Conservation (phyloP, 2,888 invertebrate species). For the Conomelus anceps region DNA sequence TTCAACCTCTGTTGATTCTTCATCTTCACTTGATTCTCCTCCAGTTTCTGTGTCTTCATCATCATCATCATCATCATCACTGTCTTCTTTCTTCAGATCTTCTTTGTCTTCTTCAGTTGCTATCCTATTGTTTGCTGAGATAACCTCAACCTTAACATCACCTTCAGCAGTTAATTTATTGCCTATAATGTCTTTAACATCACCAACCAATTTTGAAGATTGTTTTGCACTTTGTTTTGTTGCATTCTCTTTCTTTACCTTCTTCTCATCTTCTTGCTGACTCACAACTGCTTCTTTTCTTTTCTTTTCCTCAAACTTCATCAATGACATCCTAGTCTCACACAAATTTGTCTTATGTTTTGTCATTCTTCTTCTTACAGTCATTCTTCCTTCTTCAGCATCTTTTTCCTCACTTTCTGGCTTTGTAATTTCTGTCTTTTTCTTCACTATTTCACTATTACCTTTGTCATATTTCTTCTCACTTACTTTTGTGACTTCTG, state of each 20-base stretch:
- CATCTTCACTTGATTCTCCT: slow-evolving; percentile 3
- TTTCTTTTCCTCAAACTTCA: not conserved
- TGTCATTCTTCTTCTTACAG: not conserved
- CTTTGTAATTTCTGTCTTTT: not conserved
- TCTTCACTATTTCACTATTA: not conserved
- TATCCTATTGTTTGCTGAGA: not conserved
- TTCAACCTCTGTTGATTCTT: slow-evolving; percentile 3
- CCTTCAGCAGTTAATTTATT: too few relatives aligned
- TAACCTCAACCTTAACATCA: not conserved
- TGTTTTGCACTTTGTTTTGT: not conserved
- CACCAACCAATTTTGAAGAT: too few relatives aligned
- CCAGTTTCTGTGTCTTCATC: not conserved
- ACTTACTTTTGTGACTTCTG: not conserved
- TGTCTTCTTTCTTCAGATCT: not conserved
- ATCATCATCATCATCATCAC: not conserved
- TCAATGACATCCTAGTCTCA: not conserved
- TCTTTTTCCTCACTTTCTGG: not conserved
- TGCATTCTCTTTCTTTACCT: not conserved
- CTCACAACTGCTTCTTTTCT: not conserved
- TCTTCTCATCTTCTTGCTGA: not conserved
- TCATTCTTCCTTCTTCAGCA: not conserved
- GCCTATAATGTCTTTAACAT: too few relatives aligned
- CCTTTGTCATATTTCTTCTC: not conserved
- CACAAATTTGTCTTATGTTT: not conserved
- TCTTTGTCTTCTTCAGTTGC: not conserved